These are phyloP conservation scores for Philonicus albiceps DNA, from an alignment of 2,888 invertebrate species.

Conservation along the genomic window DNA sequence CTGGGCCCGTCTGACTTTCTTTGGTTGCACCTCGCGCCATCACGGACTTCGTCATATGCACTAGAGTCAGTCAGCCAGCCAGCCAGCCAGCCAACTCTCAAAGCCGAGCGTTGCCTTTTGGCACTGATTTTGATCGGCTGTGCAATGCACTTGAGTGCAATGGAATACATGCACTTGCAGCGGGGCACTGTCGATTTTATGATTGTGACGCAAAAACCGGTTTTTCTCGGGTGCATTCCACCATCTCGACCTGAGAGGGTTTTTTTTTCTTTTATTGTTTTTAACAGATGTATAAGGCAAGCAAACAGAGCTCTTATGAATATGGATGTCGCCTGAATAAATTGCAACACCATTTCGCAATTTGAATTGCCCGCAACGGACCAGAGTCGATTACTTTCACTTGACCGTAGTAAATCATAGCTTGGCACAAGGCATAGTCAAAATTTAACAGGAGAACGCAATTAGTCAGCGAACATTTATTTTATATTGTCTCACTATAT, in stretches of 20 bases:
- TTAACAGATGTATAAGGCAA: background rate
- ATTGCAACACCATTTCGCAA: background rate
- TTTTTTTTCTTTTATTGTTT: background rate
- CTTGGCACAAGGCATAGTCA: background rate
- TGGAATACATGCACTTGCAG: slow-evolving; percentile 25
- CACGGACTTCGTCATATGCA: background rate
- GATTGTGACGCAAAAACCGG: background rate
- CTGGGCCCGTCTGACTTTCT: background rate
- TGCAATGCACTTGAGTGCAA: slow-evolving; percentile 30
- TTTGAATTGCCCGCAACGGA: background rate
- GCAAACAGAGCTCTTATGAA: background rate
- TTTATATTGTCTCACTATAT: background rate
- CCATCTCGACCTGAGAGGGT: background rate
- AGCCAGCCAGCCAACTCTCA: background rate
- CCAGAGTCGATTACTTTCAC: slow-evolving; percentile 14
- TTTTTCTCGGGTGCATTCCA: background rate
- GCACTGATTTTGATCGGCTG: slow-evolving; percentile 36
- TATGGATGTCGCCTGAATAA: slow-evolving; percentile 12
- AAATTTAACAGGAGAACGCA: background rate
- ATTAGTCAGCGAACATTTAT: background rate
- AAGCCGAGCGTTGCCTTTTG: slow-evolving; percentile 23
- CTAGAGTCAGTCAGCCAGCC: background rate
- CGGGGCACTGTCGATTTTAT: slow-evolving; percentile 14
- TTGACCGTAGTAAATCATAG: slow-evolving; percentile 13
- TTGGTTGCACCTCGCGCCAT: background rate